A percentile compares a stretch with the other conserved stretches of the same genome.
Conservation (phyloP, 2,113 vertebrate genomes). For the Rhea pennata region DNA sequence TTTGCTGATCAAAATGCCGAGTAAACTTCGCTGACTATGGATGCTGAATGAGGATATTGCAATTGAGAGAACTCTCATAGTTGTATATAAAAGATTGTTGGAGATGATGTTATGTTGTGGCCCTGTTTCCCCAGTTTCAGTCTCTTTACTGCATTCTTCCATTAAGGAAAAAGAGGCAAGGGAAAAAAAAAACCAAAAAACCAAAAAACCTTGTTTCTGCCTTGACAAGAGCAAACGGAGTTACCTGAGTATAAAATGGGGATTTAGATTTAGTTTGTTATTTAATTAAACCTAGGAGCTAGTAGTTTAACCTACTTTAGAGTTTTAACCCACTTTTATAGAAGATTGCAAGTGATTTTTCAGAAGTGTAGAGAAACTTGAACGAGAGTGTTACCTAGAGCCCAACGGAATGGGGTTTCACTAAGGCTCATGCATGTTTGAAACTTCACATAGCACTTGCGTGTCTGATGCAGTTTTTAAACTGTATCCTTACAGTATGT, state of each 20-base stretch:
- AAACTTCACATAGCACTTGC: not conserved
- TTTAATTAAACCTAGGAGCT: not conserved
- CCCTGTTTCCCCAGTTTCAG: too few species aligned
- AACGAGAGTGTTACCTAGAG: not conserved
- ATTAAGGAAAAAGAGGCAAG: too few species aligned
- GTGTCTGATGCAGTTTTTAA: not conserved
- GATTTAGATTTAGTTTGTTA: not conserved
- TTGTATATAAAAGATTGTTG: not conserved
- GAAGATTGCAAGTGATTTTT: not conserved
- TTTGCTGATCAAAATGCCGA: not conserved
- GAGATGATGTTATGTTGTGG: not conserved
- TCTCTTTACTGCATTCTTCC: too few species aligned
- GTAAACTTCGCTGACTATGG: not conserved
- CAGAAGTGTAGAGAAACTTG: not conserved
- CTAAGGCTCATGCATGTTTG: not conserved
- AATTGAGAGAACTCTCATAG: not conserved
- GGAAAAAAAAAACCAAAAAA: too few species aligned
- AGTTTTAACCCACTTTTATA: not conserved
- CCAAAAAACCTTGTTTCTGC: too few species aligned
- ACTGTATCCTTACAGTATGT: fast-evolving
- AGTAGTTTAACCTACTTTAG: not conserved
- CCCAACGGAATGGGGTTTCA: not conserved
- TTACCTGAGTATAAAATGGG: too few species aligned
- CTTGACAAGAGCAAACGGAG: too few species aligned
- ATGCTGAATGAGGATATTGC: not conserved